These are phyloP conservation scores for Chaunax sp. DNA, from an alignment of 2,797 vertebrate genomes.

Conservation along the genomic window DNA sequence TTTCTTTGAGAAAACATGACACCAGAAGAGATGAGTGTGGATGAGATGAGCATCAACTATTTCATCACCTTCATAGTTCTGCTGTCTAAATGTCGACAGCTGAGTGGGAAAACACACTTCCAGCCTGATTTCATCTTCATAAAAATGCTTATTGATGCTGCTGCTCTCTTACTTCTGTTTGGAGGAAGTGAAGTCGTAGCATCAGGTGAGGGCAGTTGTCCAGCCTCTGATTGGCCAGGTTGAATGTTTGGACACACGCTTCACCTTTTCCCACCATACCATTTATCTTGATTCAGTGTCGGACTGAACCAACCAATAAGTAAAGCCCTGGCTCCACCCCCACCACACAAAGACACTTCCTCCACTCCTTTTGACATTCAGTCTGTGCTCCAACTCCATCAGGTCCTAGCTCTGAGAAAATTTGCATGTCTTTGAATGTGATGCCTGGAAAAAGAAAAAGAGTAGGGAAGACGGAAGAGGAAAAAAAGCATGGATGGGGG, in stretches of 20 bases:
- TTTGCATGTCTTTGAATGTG: slow-evolving; percentile 99
- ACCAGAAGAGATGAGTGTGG: too few species aligned
- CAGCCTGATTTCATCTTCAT: too few species aligned
- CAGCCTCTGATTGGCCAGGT: background rate
- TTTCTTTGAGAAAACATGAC: too few species aligned
- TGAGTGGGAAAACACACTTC: too few species aligned
- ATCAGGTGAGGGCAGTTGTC: background rate
- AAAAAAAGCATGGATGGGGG: slow-evolving; percentile 52
- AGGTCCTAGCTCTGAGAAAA: slow-evolving; percentile 91
- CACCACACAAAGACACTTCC: slow-evolving; percentile 21
- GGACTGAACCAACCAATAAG: slow-evolving; percentile 4
- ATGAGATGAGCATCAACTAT: too few species aligned
- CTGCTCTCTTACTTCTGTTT: too few species aligned
- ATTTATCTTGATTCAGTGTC: background rate
- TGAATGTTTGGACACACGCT: background rate
- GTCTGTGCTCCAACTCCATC: slow-evolving; percentile 90
- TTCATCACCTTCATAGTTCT: too few species aligned
- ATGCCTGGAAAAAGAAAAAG: slow-evolving; percentile 81
- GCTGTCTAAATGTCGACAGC: too few species aligned
- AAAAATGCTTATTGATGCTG: too few species aligned
- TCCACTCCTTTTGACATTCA: slow-evolving; percentile 90
- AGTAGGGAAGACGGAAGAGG: slow-evolving; percentile 53
- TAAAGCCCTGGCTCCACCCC: background rate
- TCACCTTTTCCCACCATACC: slow-evolving; percentile 11
- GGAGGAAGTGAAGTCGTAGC: slow-evolving; percentile 17